These are phyloP conservation scores for Rhizomys pruinosus DNA, from an alignment of 2,113 vertebrate genomes.

Conservation along the genomic window DNA sequence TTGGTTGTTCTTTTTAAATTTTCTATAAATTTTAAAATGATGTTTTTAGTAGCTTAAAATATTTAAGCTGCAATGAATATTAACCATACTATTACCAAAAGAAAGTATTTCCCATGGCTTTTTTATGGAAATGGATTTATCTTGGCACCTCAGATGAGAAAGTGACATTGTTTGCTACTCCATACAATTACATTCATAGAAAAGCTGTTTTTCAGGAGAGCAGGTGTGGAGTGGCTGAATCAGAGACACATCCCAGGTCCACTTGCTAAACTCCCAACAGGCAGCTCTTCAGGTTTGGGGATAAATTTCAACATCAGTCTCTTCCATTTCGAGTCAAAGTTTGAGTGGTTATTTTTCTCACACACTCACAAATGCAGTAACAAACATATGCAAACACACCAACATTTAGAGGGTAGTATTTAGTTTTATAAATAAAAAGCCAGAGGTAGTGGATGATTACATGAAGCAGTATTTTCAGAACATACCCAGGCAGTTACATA, in stretches of 20 bases:
- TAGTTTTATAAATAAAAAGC: not conserved
- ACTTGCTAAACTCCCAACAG: accelerated
- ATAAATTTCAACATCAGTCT: not conserved
- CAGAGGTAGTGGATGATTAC: too few relatives aligned
- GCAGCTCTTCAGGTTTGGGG: not conserved
- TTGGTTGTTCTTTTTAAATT: not conserved
- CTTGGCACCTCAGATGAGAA: not conserved
- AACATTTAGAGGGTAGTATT: not conserved
- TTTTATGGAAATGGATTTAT: not conserved
- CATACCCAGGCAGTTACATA: too few relatives aligned
- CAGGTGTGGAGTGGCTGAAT: accelerated
- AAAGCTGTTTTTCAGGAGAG: accelerated
- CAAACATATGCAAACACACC: too few relatives aligned
- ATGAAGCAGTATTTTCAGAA: too few relatives aligned
- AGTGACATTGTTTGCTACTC: not conserved
- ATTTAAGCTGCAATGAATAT: not conserved
- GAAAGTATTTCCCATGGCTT: not conserved
- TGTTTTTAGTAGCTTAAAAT: not conserved
- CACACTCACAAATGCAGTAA: not conserved
- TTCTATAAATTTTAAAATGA: not conserved
- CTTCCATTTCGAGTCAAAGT: not conserved
- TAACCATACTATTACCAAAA: not conserved
- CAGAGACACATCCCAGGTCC: accelerated
- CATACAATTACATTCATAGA: not conserved
- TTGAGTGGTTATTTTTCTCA: not conserved